Conservation (phyloP, 2,888 invertebrate species). For the Ctenicera cuprea region DNA sequence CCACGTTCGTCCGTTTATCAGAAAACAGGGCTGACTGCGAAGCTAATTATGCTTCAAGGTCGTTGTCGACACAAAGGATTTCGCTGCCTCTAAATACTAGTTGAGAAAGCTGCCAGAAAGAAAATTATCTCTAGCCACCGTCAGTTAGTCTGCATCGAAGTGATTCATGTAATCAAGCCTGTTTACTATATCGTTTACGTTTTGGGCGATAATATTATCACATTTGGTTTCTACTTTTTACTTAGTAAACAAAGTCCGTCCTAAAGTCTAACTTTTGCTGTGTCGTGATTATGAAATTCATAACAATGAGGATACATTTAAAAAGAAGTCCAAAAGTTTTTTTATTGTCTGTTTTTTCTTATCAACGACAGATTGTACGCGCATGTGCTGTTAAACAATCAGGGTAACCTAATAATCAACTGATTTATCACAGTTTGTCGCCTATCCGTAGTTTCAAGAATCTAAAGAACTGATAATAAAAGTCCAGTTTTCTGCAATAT, state of each 20-base stretch:
- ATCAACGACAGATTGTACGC: too few relatives aligned
- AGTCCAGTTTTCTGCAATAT: too few relatives aligned
- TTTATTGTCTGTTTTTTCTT: too few relatives aligned
- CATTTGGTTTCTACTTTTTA: slow-evolving; percentile 17
- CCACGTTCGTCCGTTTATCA: slow-evolving; percentile 33
- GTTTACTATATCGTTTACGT: slow-evolving; percentile 38
- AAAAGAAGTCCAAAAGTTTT: background rate
- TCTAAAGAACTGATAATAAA: too few relatives aligned
- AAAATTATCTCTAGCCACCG: slow-evolving; percentile 26
- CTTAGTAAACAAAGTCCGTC: slow-evolving; percentile 29
- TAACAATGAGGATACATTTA: background rate
- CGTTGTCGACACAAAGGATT: slow-evolving; percentile 35
- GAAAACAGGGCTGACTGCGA: slow-evolving; percentile 24
- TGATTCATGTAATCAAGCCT: slow-evolving; percentile 8
- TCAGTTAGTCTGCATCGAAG: slow-evolving; percentile 31
- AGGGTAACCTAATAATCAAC: too few relatives aligned
- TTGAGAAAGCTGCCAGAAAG: slow-evolving; percentile 18
- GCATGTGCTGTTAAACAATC: too few relatives aligned
- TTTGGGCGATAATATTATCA: slow-evolving; percentile 34
- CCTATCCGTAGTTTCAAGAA: too few relatives aligned
- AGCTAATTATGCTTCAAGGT: slow-evolving; percentile 42
- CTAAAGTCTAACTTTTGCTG: background rate
- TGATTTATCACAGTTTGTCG: too few relatives aligned
- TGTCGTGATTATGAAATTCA: background rate
- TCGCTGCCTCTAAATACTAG: background rate